Evolutionary conservation across 2,113 vertebrate species (phyloP), one percentile per base, ranked within the genome.

Genomic region (Pteronura brasiliensis): DNA sequence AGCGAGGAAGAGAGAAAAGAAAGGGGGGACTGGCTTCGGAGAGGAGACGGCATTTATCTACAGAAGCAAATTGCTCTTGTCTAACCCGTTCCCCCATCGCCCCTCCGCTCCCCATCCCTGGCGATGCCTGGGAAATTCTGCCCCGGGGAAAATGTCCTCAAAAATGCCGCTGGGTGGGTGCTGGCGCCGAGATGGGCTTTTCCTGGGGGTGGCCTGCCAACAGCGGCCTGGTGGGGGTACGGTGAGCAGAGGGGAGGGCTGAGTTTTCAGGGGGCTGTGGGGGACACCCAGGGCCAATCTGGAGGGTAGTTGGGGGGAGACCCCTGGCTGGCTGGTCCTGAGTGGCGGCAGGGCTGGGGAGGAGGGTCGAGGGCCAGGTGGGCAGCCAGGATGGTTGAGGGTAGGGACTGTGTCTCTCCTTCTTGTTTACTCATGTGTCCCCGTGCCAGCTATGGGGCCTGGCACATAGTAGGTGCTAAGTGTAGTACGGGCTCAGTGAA

Each of bases 41-140:
- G 36, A 82, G 86, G 89, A 92, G 57, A 3, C 10, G 14, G 95
- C 93, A 15, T 96, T 90, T 93, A 92, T 96, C 97, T 84, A 29
- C 87, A 42, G 69, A 71, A 90, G 96, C 94, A 87, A 93, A 96
- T 27, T 42, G 76, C 93, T 96, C 84, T 52, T 4, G 23, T 80
- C 3, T 76, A 39, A 11, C 82, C 31, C 2, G 39, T 42, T 49
- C 81, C 76, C 81, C 76, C 44, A 3, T 6, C 14, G 34, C 34
- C 77, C 95, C 88, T 65, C 34, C 55, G 23, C 36, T 3, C 59
- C 61, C n/a, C 44, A 77, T 34, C 36, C 27, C 47, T n/a, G 0
- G 49, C 0, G 42, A 87, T 0, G 42, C 84, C 47, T 44, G 90
- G 84, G 94, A 85, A 81, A 42, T 25, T 84, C 74, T 12, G 49